Percentiles rank a stretch among this genome's conserved stretches.
Evolutionary conservation across 2,797 vertebrate species (phyloP).

Genomic region (Pseudotriccus pelzelni): DNA sequence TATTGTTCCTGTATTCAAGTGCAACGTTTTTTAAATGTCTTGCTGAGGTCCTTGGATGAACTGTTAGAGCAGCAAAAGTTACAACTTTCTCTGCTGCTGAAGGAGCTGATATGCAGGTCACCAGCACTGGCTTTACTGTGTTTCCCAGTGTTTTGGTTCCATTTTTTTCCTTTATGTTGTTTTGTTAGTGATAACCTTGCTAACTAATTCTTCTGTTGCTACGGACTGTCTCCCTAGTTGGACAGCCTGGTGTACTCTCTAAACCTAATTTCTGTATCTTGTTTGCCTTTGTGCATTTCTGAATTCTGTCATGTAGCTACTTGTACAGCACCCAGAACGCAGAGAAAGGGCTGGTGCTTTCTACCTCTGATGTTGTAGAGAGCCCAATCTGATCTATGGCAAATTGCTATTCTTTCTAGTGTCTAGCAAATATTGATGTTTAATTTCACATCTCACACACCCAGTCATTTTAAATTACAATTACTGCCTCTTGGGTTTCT

Average conservation of each 20-base stretch:
- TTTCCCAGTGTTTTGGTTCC: not conserved
- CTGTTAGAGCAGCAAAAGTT: not conserved
- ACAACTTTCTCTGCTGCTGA: not conserved
- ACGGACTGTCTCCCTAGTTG: not conserved
- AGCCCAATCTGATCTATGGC: not conserved
- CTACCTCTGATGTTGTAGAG: not conserved
- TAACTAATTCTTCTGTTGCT: not conserved
- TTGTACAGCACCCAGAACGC: not conserved
- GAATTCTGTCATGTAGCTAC: not conserved
- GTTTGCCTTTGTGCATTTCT: not conserved
- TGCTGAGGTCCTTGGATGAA: not conserved
- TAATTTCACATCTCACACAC: conserved; percentile 24
- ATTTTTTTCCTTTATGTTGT: not conserved
- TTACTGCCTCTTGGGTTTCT: conserved; percentile 43
- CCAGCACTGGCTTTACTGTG: not conserved
- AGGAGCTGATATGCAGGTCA: not conserved
- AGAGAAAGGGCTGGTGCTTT: not conserved
- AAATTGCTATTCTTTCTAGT: not conserved
- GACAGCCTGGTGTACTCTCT: not conserved
- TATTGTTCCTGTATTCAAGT: not conserved
- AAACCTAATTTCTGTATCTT: not conserved
- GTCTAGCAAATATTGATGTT: conserved; percentile 54
- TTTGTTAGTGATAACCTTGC: not conserved
- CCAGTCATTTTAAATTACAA: conserved; percentile 28
- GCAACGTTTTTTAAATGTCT: not conserved